phyloP scores from a whole-genome alignment of 2,113 vertebrate species.

The Salvelinus fontinalis region DNA sequence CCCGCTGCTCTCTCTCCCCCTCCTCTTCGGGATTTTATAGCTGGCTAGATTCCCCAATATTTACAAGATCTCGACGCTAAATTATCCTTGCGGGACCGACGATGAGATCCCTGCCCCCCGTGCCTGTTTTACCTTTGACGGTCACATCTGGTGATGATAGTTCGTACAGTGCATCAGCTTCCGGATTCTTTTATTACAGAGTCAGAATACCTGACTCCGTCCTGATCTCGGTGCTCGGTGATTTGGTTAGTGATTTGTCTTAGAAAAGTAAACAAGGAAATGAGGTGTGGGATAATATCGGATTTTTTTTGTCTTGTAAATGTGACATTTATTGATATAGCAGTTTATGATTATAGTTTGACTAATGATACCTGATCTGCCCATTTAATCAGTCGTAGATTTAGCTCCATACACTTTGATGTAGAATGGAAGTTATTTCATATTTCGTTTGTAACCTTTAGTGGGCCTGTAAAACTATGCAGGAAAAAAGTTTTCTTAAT shows the following conservation, averaged over 20 bases:
- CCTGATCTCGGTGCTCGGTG: slow-evolving; percentile 24
- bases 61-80: slow-evolving; percentile 78
- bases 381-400: not conserved
- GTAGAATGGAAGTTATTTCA: not conserved
- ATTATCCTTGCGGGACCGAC: slow-evolving; percentile 69
- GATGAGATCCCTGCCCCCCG: slow-evolving; percentile 48
- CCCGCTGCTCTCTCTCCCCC: slow-evolving; percentile 42
- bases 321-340: not conserved
- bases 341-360: not conserved
- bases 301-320: not conserved
- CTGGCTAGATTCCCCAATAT: slow-evolving; percentile 73
- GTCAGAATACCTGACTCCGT: slow-evolving; percentile 32
- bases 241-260: slow-evolving; percentile 26
- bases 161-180: slow-evolving; percentile 66
- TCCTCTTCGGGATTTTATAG: slow-evolving; percentile 53
- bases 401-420: not conserved
- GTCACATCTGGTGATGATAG: slow-evolving; percentile 69
- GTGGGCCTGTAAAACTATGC: not conserved
- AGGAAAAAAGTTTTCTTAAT: not conserved
- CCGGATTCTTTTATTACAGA: slow-evolving; percentile 54
- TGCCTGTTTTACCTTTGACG: slow-evolving; percentile 62
- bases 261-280: slow-evolving; percentile 7
- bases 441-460: not conserved
- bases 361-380: not conserved
- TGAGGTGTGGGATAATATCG: not conserved